Evolutionary conservation across 2,113 vertebrate genomes (phyloP).

Genomic region (Telmatochromis sp.): DNA sequence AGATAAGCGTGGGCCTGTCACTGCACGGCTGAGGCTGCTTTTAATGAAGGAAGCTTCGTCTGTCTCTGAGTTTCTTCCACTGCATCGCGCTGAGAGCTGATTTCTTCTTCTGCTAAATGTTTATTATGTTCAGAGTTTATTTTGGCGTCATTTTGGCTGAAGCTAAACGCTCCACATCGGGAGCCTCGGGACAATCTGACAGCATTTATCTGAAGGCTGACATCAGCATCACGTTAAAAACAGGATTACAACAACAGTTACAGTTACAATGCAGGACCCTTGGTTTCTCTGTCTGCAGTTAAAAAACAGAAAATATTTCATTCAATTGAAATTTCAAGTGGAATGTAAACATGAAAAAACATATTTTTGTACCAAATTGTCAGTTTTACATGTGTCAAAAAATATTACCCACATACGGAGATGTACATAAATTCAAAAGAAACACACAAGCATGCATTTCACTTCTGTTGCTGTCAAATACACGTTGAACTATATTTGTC

Average conservation of each 20-base stretch:
- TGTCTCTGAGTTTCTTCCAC: too few species aligned
- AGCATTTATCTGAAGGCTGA: background rate
- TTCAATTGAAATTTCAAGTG: background rate
- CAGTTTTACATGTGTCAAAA: background rate
- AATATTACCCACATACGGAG: accelerated
- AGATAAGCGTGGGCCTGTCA: too few species aligned
- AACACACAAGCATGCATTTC: background rate
- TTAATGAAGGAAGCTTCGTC: too few species aligned
- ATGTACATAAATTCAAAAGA: background rate
- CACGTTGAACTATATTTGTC: accelerated
- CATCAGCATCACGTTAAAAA: background rate
- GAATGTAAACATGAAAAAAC: background rate
- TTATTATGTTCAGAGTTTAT: too few species aligned
- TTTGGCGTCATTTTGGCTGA: background rate
- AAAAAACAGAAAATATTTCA: background rate
- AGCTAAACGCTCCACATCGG: background rate
- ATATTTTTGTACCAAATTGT: background rate
- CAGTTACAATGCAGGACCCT: accelerated
- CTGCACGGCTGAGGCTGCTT: too few species aligned
- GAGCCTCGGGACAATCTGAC: accelerated
- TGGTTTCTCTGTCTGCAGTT: background rate
- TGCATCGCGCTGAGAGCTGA: too few species aligned
- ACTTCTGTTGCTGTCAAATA: background rate
- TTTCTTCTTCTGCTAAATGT: too few species aligned
- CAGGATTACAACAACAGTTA: background rate